Evolutionary conservation across 2,888 invertebrate species (phyloP).

Genomic region (Monopis laevigella): DNA sequence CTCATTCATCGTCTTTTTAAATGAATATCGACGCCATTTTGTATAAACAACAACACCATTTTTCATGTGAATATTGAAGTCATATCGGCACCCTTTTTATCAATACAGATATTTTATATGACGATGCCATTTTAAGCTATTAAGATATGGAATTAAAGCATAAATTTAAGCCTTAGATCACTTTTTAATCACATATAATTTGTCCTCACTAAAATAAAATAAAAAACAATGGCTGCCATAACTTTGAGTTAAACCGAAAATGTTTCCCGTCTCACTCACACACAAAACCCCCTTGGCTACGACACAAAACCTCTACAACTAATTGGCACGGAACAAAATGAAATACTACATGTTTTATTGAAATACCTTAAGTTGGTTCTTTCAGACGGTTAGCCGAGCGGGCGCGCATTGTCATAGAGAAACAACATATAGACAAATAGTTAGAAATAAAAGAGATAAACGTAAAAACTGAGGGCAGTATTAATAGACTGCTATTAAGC

Average conservation of each 20-base stretch:
- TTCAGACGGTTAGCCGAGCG: conserved; percentile 72
- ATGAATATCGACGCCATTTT: too few relatives aligned
- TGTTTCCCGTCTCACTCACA: conserved; percentile 47
- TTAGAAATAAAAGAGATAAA: conserved; percentile 54
- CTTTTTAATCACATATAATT: too few relatives aligned
- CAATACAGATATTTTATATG: too few relatives aligned
- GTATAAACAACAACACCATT: too few relatives aligned
- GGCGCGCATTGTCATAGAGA: conserved; percentile 75
- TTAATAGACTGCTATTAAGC: too few relatives aligned
- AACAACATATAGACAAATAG: conserved; percentile 73
- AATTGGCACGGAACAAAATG: conserved; percentile 48
- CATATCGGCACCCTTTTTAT: too few relatives aligned
- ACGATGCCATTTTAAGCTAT: too few relatives aligned
- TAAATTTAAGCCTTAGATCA: too few relatives aligned
- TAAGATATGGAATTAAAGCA: too few relatives aligned
- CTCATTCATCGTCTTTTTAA: too few relatives aligned
- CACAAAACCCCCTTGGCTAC: conserved; percentile 65
- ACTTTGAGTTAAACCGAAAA: not conserved
- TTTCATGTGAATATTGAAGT: too few relatives aligned
- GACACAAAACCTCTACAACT: conserved; percentile 60
- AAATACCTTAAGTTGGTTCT: conserved; percentile 67
- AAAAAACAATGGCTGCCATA: not conserved
- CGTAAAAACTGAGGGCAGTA: too few relatives aligned
- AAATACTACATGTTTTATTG: conserved; percentile 44
- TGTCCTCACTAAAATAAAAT: not conserved